Evolutionary conservation across 2,113 vertebrate genomes (phyloP).

Genomic region (Pycnonotus jocosus): DNA sequence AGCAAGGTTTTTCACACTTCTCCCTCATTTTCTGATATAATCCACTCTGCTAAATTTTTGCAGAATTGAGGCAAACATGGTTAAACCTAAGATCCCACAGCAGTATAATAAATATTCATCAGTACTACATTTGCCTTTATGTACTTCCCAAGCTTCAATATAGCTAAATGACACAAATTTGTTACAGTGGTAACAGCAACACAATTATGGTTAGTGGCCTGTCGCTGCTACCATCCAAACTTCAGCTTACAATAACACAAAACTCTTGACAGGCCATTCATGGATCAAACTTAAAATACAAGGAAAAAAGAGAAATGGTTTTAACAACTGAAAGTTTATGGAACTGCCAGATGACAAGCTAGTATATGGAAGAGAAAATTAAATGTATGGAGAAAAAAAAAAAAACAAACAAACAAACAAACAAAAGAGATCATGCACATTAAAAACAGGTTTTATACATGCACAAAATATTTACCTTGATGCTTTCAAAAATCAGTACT

Average conservation of each 20-base stretch:
- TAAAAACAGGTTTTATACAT: background rate
- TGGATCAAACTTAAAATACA: conserved; percentile 32
- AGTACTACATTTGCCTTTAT: conserved; percentile 20
- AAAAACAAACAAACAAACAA: no score
- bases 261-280: conserved; percentile 52
- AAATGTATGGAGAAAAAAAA: background rate
- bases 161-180: conserved; percentile 53
- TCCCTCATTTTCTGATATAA: background rate
- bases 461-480: background rate
- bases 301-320: background rate
- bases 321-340: background rate
- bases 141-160: conserved; percentile 51
- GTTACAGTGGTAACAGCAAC: conserved; percentile 53
- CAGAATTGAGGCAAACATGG: background rate
- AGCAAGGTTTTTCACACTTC: background rate
- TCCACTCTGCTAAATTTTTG: background rate
- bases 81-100: conserved; percentile 27
- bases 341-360: background rate
- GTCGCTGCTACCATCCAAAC: conserved; percentile 45
- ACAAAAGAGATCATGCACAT: fast-evolving
- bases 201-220: conserved; percentile 63
- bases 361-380: background rate
- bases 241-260: conserved; percentile 31
- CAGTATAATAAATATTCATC: conserved; percentile 24
- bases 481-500: background rate